phyloP scores from a whole-genome alignment of 1,140 invertebrate species.

The Drosophila bipectinata region DNA sequence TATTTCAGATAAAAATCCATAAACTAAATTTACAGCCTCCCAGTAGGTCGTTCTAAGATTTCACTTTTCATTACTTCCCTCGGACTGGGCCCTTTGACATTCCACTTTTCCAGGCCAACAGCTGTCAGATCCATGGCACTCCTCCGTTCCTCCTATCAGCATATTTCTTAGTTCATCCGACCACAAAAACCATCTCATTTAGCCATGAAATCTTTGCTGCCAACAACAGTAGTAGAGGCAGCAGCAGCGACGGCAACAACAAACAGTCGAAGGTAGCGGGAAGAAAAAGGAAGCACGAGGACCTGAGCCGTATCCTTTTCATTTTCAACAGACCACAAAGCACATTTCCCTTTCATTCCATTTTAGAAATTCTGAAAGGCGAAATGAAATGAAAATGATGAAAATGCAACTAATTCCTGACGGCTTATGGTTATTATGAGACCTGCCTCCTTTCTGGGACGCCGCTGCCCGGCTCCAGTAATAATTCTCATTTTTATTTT shows the following conservation, averaged over 20 bases:
- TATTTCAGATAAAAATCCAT: conserved; percentile 1
- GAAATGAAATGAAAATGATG: conserved; percentile 69
- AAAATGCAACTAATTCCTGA: conserved; percentile 82
- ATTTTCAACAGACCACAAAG: conserved; percentile 75
- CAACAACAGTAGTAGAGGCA: conserved; percentile 13
- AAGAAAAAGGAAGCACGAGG: conserved; percentile 31
- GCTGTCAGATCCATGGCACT: conserved; percentile 59
- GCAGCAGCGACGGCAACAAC: conserved; percentile 36
- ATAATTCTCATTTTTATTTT: conserved; percentile 62
- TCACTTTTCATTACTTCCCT: conserved; percentile 52
- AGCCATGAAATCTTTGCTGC: conserved; percentile 74
- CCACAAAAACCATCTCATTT: conserved; percentile 81
- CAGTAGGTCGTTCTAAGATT: conserved; percentile 32
- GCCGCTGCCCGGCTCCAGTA: conserved; percentile 27
- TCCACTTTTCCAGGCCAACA: conserved; percentile 59
- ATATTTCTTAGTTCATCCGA: conserved; percentile 59
- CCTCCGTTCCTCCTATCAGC: conserved; percentile 39
- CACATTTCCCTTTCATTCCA: conserved; percentile 77
- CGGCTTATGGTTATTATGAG: conserved; percentile 74
- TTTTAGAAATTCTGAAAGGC: conserved; percentile 59
- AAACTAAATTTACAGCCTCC: conserved; percentile 29
- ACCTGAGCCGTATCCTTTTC: conserved; percentile 74
- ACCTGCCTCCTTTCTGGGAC: conserved; percentile 11
- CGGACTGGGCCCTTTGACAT: conserved; percentile 51
- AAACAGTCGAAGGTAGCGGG: conserved; percentile 36